Base-by-base conservation (phyloP, 2,797 vertebrate genomes). In the Smutsia gigantea region DNA sequence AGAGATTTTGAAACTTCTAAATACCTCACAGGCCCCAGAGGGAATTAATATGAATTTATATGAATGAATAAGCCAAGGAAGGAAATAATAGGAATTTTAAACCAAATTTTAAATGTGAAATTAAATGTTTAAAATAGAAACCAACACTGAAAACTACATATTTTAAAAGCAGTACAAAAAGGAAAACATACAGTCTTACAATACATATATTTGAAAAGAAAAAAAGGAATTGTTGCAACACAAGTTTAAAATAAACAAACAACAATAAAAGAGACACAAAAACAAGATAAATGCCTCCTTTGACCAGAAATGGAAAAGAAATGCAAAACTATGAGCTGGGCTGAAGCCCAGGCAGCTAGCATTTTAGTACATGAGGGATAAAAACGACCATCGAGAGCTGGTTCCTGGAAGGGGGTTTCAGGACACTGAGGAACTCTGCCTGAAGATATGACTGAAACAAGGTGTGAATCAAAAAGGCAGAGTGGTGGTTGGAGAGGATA, bases 61-160 rank as follows among this genome's bases (percentile, higher is more conserved):
- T 39, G 25, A 69, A 86, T 69, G 69, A 71, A 63, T 75, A 25
- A 23, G 42, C 57, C 23, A 88, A 29, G 42, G 11, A 75, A 63
- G 29, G 59, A 88, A 75, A 37, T 64, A 37, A 63, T 63, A 27
- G 4, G 4, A 63, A 61, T 49, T 61, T 74, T 25, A 75, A 63
- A 75, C 9, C 25, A 61, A 74, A 46, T 34, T 27, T 87, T 61
- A 37, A 66, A 37, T 37, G 34, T 27, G 34, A 79, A 90, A 90
- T 46, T 90, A 69, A 83, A 21, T 37, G 55, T 31, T 51, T 91
- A 91, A 82, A 91, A 39, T 51, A 61, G 72, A 90, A 90, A 72
- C n/a, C 37, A 61, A 72, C 7, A 29, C 61, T 25, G 29, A 74
- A 39, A 83, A 37, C 4, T 82, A 55, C 8, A 39, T 51, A 39